A percentile compares a stretch with the other conserved stretches of the same genome.
Evolutionary conservation across 1,140 invertebrate genomes (phyloP).

Genomic region (Portunus trituberculatus): DNA sequence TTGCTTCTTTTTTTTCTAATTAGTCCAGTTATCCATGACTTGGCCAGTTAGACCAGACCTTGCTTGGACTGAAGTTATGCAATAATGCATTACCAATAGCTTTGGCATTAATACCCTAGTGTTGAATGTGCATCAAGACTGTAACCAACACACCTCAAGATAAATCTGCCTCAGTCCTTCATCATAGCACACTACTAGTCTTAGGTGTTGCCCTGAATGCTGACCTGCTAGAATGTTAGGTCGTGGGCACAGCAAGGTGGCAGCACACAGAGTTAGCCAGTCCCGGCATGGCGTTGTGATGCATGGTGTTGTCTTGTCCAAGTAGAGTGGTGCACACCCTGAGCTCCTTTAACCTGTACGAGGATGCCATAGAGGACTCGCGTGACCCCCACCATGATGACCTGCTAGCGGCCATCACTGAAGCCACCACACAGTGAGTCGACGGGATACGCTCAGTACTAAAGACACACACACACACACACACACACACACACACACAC

Average conservation of each 20-base stretch:
- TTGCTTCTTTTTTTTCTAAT: not conserved
- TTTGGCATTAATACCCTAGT: slow-evolving; percentile 53
- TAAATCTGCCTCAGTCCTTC: slow-evolving; percentile 48
- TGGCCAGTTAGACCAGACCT: not conserved
- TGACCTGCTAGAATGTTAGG: slow-evolving; percentile 32
- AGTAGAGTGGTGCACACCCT: slow-evolving; percentile 82
- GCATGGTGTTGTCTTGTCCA: slow-evolving; percentile 71
- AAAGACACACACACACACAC: not conserved
- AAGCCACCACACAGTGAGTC: slow-evolving; percentile 83
- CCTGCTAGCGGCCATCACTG: slow-evolving; percentile 82
- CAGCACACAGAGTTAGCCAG: slow-evolving; percentile 42
- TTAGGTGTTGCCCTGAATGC: slow-evolving; percentile 66
- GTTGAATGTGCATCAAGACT: slow-evolving; percentile 31
- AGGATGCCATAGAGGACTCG: slow-evolving; percentile 82
- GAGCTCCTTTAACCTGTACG: slow-evolving; percentile 83
- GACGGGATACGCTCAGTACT: not conserved
- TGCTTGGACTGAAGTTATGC: slow-evolving; percentile 38
- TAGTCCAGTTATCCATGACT: not conserved
- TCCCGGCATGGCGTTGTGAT: slow-evolving; percentile 58
- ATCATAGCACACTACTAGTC: slow-evolving; percentile 27
- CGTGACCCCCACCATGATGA: slow-evolving; percentile 81
- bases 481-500: slow-evolving; percentile 11
- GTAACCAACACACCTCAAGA: slow-evolving; percentile 8
- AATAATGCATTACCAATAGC: slow-evolving; percentile 34
- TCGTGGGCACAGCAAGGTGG: not conserved